These are phyloP conservation scores for Antechinus flavipes DNA, from an alignment of 2,113 vertebrate genomes.

Conservation along the genomic window DNA sequence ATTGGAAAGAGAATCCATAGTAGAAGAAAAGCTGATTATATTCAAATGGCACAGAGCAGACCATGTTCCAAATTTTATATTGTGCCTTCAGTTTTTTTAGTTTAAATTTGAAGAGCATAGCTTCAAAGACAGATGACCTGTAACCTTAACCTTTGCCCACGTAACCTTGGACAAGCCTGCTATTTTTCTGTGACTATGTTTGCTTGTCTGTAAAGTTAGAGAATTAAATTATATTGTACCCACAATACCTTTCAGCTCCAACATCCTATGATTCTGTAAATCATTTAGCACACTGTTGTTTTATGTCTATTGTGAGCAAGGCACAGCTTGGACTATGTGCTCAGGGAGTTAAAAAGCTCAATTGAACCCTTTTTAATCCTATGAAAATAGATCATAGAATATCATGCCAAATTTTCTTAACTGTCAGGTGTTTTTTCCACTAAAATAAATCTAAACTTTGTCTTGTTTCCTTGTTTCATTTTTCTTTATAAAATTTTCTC, in stretches of 20 bases:
- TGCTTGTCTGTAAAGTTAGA: not conserved
- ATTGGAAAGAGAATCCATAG: not conserved
- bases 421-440: not conserved
- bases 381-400: not conserved
- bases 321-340: not conserved
- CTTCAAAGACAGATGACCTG: not conserved
- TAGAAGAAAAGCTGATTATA: conserved; percentile 44
- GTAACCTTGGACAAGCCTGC: not conserved
- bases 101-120: not conserved
- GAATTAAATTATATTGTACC: not conserved
- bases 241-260: not conserved
- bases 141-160: not conserved
- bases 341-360: not conserved
- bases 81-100: not conserved
- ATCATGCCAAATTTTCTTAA: not conserved
- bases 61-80: conserved; percentile 8
- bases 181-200: not conserved
- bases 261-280: not conserved
- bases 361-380: not conserved
- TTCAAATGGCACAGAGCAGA: conserved; percentile 35
- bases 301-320: not conserved
- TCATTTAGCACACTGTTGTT: not conserved
- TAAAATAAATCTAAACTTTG: conserved; percentile 1
- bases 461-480: not conserved
- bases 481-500: not conserved